Conservation (phyloP, 2,113 vertebrate genomes). For the Pampusana beccarii region DNA sequence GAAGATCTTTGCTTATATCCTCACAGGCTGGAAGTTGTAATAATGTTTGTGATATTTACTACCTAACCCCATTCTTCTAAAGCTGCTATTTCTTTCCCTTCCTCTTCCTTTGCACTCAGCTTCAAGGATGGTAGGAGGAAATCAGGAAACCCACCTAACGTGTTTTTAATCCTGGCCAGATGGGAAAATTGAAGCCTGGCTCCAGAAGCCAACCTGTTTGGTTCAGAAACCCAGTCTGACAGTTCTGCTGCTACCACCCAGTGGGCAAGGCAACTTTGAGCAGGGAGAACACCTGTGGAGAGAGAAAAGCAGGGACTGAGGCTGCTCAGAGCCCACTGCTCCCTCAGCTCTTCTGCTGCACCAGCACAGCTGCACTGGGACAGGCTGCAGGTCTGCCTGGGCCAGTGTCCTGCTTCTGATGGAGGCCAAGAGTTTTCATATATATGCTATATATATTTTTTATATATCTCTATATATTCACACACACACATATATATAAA, state of each 20-base stretch:
- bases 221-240: neutral
- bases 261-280: neutral
- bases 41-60: neutral
- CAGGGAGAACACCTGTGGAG: neutral
- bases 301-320: neutral
- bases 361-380: neutral
- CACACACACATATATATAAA: neutral
- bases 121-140: neutral
- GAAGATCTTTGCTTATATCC: neutral
- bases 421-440: neutral
- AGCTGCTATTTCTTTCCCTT: neutral
- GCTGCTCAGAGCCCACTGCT: neutral
- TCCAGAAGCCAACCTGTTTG: neutral
- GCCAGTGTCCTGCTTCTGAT: neutral
- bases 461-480: neutral
- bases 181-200: neutral
- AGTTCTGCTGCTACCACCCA: neutral
- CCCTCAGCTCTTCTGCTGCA: neutral
- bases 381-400: neutral
- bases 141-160: neutral
- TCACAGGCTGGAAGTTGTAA: neutral
- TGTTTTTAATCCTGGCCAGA: neutral
- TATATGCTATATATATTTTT: neutral
- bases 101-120: neutral
- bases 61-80: neutral